Percentiles rank a stretch among this genome's conserved stretches.
Conservation (phyloP, 2,797 vertebrate species). For the Hyperoplus lanceolatus region DNA sequence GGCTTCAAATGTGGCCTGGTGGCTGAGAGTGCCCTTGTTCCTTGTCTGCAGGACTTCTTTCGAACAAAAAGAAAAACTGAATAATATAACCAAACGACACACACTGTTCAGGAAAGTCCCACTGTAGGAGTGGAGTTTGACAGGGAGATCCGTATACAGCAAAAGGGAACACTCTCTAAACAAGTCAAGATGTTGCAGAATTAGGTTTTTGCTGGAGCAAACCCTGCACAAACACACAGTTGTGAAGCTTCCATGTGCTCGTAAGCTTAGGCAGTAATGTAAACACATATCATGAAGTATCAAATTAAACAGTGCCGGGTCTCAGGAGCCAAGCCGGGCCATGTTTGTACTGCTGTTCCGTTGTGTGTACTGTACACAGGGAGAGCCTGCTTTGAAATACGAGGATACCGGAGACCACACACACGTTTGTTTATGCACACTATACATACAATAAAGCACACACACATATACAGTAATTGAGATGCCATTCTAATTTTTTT, state of each 20-base stretch:
- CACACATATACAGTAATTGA: slow-evolving; percentile 22
- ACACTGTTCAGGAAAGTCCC: slow-evolving; percentile 29
- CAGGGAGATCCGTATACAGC: background rate
- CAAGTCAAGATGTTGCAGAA: slow-evolving; percentile 50
- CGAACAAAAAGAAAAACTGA: slow-evolving; percentile 50
- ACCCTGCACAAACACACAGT: slow-evolving; percentile 50
- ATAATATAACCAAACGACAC: slow-evolving; percentile 28
- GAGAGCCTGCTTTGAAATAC: slow-evolving; percentile 46
- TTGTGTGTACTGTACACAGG: slow-evolving; percentile 59
- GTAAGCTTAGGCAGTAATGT: slow-evolving; percentile 52
- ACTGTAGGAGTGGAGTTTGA: background rate
- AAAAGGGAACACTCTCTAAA: slow-evolving; percentile 44
- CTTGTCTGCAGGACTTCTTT: slow-evolving; percentile 51
- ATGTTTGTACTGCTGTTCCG: slow-evolving; percentile 67
- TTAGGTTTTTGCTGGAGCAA: slow-evolving; percentile 39
- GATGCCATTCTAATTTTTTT: slow-evolving; percentile 46
- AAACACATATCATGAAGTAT: slow-evolving; percentile 71
- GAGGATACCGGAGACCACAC: slow-evolving; percentile 70
- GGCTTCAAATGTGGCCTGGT: slow-evolving; percentile 46
- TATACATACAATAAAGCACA: slow-evolving; percentile 36
- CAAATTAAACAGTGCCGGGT: slow-evolving; percentile 62
- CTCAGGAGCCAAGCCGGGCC: slow-evolving; percentile 36
- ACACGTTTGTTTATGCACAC: slow-evolving; percentile 53
- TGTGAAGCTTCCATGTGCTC: slow-evolving; percentile 55
- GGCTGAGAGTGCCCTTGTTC: slow-evolving; percentile 23